These are phyloP conservation scores for Betta splendens DNA, from an alignment of 2,797 vertebrate species.

Conservation along the genomic window DNA sequence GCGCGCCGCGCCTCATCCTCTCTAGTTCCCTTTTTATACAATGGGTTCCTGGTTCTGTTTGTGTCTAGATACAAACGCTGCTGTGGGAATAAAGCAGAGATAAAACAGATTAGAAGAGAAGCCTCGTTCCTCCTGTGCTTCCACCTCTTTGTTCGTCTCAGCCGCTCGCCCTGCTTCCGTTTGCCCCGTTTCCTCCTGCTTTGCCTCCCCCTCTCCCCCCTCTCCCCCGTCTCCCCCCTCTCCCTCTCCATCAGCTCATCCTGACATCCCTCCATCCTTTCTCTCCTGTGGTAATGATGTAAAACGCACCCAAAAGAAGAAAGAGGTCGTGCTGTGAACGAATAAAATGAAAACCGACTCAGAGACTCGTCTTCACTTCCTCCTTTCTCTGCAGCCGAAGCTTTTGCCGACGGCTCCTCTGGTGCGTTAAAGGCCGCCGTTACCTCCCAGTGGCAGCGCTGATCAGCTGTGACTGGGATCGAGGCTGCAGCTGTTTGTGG, in stretches of 20 bases:
- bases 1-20: constrained; percentile 41
- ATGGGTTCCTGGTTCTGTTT: constrained; percentile 63
- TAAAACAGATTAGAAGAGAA: constrained; percentile 46
- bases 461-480: not conserved
- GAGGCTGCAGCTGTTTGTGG: not conserved
- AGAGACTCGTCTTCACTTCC: constrained; percentile 18
- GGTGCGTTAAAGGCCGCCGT: constrained; percentile 12
- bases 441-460: constrained; percentile 6
- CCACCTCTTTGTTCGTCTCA: not conserved
- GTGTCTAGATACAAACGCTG: constrained; percentile 64
- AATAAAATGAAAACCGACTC: constrained; percentile 79
- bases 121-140: constrained; percentile 23
- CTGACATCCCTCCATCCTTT: constrained; percentile 40
- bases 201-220: constrained; percentile 17
- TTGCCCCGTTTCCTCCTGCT: constrained; percentile 12
- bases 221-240: too few species aligned
- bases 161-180: not conserved
- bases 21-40: constrained; percentile 80
- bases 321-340: constrained; percentile 86
- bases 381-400: not conserved
- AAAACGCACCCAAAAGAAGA: constrained; percentile 86
- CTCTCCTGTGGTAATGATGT: constrained; percentile 73
- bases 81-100: constrained; percentile 68
- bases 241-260: constrained; percentile 7
- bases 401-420: constrained; percentile 8